Conservation (phyloP, 2,797 vertebrate species). For the Silurus lanzhouensis region DNA sequence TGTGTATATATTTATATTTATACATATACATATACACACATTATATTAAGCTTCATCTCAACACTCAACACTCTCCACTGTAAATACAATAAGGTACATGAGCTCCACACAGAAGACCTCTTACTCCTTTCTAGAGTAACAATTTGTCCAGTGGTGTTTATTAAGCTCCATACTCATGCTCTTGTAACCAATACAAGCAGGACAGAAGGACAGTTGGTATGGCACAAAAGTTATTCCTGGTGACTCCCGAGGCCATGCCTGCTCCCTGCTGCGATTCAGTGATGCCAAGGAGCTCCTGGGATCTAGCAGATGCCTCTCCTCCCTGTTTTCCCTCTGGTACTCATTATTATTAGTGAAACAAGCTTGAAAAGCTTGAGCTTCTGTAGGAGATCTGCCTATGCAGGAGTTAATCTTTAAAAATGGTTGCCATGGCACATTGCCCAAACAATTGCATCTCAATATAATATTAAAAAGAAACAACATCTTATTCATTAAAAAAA, state of each 20-base stretch:
- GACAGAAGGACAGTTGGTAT: constrained; percentile 51
- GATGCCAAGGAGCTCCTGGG: constrained; percentile 23
- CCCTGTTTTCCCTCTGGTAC: not conserved
- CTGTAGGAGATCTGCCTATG: too few species aligned
- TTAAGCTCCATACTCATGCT: constrained; percentile 29
- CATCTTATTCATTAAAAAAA: not conserved
- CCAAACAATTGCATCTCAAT: not conserved
- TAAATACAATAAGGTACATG: not conserved
- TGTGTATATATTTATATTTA: too few species aligned
- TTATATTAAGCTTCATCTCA: too few species aligned
- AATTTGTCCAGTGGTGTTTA: constrained; percentile 15
- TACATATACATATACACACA: too few species aligned
- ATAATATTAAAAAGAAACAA: not conserved
- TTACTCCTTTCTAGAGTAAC: not conserved
- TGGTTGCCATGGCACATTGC: not conserved
- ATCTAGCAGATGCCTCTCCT: constrained; percentile 7
- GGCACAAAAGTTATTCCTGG: constrained; percentile 42
- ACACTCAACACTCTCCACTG: not conserved
- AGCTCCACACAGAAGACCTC: not conserved
- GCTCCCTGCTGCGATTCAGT: constrained; percentile 40
- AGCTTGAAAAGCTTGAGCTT: too few species aligned
- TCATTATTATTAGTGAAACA: not conserved
- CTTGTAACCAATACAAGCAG: constrained; percentile 36
- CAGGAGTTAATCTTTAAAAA: too few species aligned
- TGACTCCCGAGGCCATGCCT: constrained; percentile 25